These are phyloP conservation scores for Ceratina japonica DNA, from an alignment of 1,140 invertebrate genomes.

Conservation along the genomic window DNA sequence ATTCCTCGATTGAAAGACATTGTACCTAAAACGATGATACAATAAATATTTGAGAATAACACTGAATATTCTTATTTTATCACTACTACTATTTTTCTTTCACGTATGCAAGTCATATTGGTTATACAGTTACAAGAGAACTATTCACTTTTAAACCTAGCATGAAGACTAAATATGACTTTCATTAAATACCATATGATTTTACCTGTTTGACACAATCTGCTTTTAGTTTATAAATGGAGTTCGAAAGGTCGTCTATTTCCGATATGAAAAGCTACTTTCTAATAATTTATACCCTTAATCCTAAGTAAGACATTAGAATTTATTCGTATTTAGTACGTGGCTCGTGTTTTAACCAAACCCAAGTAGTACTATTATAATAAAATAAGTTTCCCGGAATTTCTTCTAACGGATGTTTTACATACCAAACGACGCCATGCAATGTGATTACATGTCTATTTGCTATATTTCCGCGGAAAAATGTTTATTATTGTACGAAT, in stretches of 20 bases:
- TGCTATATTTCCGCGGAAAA: neutral
- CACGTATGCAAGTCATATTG: too few relatives aligned
- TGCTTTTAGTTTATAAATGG: conserved; percentile 19
- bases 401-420: neutral
- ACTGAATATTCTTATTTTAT: neutral
- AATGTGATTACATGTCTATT: conserved; percentile 28
- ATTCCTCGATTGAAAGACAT: conserved; percentile 77
- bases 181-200: neutral
- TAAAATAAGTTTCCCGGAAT: neutral
- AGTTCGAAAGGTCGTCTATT: conserved; percentile 17
- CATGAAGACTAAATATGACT: neutral
- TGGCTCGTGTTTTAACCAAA: neutral
- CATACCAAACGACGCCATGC: conserved; percentile 33
- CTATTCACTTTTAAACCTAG: neutral
- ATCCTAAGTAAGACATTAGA: too few relatives aligned
- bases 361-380: neutral
- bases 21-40: conserved; percentile 6
- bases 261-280: conserved; percentile 4
- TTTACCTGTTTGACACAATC: neutral
- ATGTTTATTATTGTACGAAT: neutral
- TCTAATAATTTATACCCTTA: neutral
- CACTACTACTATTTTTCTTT: neutral
- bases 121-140: too few relatives aligned
- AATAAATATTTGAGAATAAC: neutral
- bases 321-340: too few relatives aligned